Evolutionary conservation across 2,888 invertebrate species (phyloP).

Genomic region (Caenorhabditis sinica): DNA sequence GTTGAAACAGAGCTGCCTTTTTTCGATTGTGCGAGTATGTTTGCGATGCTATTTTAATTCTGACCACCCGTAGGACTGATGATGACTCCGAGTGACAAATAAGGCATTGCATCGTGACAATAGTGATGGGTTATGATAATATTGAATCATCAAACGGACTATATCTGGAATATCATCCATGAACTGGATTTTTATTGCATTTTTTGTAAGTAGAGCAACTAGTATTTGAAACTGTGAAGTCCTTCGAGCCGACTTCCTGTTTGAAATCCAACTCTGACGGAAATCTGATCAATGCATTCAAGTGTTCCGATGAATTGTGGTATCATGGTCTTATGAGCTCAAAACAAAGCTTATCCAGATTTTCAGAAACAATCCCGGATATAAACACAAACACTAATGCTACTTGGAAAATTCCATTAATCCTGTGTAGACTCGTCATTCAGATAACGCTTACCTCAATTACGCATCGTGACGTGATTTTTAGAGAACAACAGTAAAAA

Average conservation of each 20-base stretch:
- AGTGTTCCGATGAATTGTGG: no score
- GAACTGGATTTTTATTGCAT: neutral
- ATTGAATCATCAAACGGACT: constrained; percentile 10
- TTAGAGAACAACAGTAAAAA: neutral
- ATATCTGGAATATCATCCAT: neutral
- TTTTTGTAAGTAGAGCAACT: neutral
- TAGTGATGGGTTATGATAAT: constrained; percentile 29
- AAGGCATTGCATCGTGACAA: constrained; percentile 48
- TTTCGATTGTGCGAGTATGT: constrained; percentile 27
- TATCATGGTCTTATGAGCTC: no score
- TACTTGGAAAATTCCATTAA: no score
- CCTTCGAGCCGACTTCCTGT: no score
- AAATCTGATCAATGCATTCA: no score
- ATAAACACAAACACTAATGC: no score
- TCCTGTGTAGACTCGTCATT: neutral
- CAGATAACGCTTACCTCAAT: neutral
- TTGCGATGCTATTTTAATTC: constrained; percentile 56
- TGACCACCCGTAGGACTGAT: constrained; percentile 61
- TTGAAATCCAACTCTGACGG: no score
- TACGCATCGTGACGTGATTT: constrained; percentile 21
- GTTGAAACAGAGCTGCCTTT: constrained; percentile 15
- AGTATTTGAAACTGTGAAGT: no score
- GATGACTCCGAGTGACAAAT: constrained; percentile 33
- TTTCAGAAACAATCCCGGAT: no score
- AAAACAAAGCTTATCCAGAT: no score